Evolutionary conservation across 2,113 vertebrate genomes (phyloP).

Genomic region (Chinchilla lanigera): DNA sequence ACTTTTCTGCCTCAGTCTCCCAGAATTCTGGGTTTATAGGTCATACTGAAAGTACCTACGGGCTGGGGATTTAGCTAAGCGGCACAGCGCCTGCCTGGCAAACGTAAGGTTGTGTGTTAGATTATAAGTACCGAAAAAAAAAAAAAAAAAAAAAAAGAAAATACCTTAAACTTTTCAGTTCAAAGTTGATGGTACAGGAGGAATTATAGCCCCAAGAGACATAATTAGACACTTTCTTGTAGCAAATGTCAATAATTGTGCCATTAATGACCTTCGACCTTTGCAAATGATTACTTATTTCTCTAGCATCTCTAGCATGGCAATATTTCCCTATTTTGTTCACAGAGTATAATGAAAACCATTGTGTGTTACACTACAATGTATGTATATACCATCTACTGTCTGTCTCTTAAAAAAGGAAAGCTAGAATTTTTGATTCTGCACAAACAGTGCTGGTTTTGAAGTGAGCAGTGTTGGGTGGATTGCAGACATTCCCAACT

Average conservation of each 20-base stretch:
- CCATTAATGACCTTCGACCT: background rate
- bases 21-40: background rate
- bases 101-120: too few species aligned
- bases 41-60: too few species aligned
- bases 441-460: background rate
- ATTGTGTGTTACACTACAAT: background rate
- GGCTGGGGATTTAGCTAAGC: too few species aligned
- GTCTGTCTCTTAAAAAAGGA: background rate
- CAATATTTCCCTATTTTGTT: background rate
- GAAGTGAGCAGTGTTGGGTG: background rate
- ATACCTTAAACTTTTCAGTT: background rate
- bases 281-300: constrained; percentile 11
- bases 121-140: too few species aligned
- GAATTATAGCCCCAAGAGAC: background rate
- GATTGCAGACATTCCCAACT: background rate
- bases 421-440: background rate
- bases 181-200: background rate
- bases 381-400: background rate
- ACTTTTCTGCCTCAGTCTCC: background rate
- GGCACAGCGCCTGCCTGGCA: too few species aligned
- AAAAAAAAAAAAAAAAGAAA: too few species aligned
- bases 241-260: background rate
- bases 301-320: background rate
- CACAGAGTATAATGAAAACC: background rate
- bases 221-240: background rate